Conservation (phyloP, 2,797 vertebrate genomes). For the Todus mexicanus region DNA sequence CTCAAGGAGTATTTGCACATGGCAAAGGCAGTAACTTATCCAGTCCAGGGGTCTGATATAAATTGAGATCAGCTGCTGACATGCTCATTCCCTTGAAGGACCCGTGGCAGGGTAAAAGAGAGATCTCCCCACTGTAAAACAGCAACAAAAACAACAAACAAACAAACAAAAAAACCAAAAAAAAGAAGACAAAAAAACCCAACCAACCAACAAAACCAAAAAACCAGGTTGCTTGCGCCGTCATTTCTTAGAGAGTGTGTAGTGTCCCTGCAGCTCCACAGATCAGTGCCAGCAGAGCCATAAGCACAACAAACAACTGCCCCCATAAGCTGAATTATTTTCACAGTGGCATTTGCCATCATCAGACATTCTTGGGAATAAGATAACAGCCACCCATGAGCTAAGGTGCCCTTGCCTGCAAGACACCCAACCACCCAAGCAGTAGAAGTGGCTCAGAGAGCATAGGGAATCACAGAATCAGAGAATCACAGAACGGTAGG, state of each 20-base stretch:
- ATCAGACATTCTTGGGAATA: neutral
- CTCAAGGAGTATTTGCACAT: neutral
- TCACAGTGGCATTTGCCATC: neutral
- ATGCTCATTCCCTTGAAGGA: neutral
- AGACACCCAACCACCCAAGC: fast-evolving
- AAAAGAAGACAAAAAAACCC: no score
- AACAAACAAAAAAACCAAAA: no score
- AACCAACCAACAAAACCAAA: no score
- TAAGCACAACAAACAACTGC: neutral
- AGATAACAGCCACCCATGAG: neutral
- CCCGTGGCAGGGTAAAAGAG: neutral
- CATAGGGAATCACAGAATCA: no score
- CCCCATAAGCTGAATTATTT: neutral
- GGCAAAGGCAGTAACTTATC: neutral
- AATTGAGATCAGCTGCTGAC: neutral
- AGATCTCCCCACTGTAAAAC: neutral
- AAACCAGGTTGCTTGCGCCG: neutral
- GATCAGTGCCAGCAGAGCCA: neutral
- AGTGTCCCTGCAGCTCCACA: neutral
- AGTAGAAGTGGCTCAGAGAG: neutral
- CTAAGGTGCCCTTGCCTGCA: neutral
- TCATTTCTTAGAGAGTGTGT: neutral
- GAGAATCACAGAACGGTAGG: no score
- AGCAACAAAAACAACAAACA: no score
- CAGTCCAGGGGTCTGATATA: neutral